Evolutionary conservation across 2,797 vertebrate species (phyloP), one percentile per base, ranked within the genome.

Genomic region (Phalanger gymnotis): DNA sequence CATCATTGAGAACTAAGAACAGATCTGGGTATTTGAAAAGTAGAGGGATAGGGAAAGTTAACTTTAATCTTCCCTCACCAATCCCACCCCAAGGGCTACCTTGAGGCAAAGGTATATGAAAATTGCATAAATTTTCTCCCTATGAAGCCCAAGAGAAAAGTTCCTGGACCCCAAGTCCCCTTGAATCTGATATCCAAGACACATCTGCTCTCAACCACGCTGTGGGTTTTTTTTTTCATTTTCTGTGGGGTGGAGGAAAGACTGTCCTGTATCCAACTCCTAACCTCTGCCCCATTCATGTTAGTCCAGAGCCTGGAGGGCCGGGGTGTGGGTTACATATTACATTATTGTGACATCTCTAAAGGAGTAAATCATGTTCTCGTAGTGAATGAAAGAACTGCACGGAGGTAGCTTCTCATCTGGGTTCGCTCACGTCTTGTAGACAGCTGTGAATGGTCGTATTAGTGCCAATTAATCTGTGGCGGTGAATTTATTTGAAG

Each of bases 391-490:
- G 28, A 95, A 95, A 89, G 96, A 97, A 97, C 94, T 98, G 95
- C 94, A 87, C 94, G 92, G 96, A 98, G 96, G 95, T 95, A 95
- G 54, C 94, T 6, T 66, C n/a, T 97, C 93, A 7, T 90, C 91
- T 93, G 91, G 66, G 81, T 93, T 95, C 93, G 81, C 53, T 92
- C 96, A 97, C 97, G 97, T 98, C 97, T 98, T 98, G 97, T 97
- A 95, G 97, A 97, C 98, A 98, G 98, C 98, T 98, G 97, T 98
- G 97, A 98, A 97, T 6, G 61, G 81, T 95, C 94, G 93, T 95
- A 96, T 95, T 96, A 97, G 92, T 96, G 97, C 97, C 97, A 97
- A 91, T 97, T 98, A 98, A 97, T 97, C 96, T 96, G 95, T 94
- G 96, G 90, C 94, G 90, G 94, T 87, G 73, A 87, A 87, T 66